Conservation (phyloP, 2,888 invertebrate species). For the Amphiduros pacificus region DNA sequence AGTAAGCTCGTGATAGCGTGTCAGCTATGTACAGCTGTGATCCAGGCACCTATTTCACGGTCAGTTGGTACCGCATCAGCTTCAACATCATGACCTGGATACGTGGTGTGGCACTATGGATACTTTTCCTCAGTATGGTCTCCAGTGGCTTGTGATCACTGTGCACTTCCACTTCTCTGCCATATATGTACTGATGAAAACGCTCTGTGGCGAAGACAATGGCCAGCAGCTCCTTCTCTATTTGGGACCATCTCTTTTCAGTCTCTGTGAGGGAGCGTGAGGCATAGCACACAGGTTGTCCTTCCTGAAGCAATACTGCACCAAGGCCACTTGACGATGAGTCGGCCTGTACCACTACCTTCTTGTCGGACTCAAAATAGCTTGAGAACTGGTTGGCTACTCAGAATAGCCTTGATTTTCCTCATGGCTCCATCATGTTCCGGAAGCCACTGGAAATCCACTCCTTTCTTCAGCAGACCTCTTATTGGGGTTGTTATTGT, state of each 20-base stretch:
- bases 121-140: background rate
- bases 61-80: background rate
- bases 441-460: conserved; percentile 23
- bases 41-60: background rate
- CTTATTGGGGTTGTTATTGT: conserved; percentile 16
- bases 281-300: conserved; percentile 14
- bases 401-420: background rate
- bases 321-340: conserved; percentile 15
- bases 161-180: background rate
- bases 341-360: conserved; percentile 15
- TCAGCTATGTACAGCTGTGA: background rate
- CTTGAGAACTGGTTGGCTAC: conserved; percentile 9
- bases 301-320: conserved; percentile 12
- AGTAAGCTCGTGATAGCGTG: background rate
- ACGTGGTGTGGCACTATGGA: background rate
- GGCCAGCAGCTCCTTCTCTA: conserved; percentile 21
- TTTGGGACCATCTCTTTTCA: conserved; percentile 17
- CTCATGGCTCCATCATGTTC: conserved; percentile 23
- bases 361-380: conserved; percentile 16
- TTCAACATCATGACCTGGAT: conserved; percentile 1
- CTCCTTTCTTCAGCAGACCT: conserved; percentile 20
- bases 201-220: conserved; percentile 15
- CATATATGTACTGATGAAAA: conserved; percentile 21
- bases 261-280: conserved; percentile 10
- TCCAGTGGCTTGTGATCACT: background rate